Conservation (phyloP, 2,113 vertebrate species). For the Neopipo cinnamomea region DNA sequence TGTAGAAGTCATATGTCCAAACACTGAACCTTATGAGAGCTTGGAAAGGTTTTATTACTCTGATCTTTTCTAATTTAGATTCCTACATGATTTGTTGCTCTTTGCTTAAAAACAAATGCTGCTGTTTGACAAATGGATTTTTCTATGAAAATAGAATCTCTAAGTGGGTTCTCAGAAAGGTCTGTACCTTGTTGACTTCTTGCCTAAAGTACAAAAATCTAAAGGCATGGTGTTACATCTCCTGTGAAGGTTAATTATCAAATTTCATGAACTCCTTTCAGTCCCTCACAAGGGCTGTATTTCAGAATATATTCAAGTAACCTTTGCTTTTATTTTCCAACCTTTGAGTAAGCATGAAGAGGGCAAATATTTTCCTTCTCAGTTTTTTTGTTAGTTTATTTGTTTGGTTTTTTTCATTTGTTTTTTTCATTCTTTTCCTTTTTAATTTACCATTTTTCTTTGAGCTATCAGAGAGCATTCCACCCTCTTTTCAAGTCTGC, state of each 20-base stretch:
- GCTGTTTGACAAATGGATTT: neutral
- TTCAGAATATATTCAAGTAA: neutral
- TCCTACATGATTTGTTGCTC: neutral
- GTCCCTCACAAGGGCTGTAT: neutral
- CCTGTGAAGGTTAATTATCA: slow-evolving; percentile 1
- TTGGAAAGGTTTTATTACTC: neutral
- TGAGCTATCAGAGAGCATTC: neutral
- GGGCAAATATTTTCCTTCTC: neutral
- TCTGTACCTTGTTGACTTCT: neutral
- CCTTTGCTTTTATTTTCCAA: neutral
- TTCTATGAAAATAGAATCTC: neutral
- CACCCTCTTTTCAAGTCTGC: neutral
- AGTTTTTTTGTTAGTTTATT: neutral
- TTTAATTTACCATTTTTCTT: neutral
- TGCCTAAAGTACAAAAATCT: neutral
- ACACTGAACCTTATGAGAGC: neutral
- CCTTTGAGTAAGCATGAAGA: neutral
- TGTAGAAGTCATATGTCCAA: neutral
- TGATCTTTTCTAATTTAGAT: neutral
- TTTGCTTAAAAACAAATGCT: neutral
- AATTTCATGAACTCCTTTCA: neutral
- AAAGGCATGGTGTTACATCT: neutral
- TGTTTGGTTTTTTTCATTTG: too few species aligned
- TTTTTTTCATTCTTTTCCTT: neutral
- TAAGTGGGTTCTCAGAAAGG: neutral